phyloP scores from a whole-genome alignment of 2,113 vertebrate species.

The Fulmarus glacialis region DNA sequence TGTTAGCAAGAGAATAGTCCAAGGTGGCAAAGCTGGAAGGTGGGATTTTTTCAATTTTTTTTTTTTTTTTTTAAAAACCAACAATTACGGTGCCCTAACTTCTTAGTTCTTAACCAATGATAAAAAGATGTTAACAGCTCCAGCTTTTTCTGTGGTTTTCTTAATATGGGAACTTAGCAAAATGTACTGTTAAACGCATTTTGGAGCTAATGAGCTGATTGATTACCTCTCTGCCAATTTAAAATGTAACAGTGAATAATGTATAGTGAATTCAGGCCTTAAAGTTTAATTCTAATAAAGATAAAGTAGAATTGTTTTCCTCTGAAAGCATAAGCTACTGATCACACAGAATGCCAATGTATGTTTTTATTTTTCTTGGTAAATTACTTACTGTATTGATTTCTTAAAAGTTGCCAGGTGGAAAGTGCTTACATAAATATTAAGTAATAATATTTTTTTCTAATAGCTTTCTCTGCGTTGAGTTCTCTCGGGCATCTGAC shows the following conservation, averaged over 20 bases:
- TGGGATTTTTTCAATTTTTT: not conserved
- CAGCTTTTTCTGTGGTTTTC: conserved; percentile 28
- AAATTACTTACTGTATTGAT: not conserved
- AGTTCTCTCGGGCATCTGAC: not conserved
- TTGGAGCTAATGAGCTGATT: conserved; percentile 42
- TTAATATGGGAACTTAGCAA: conserved; percentile 35
- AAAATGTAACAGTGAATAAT: conserved; percentile 61
- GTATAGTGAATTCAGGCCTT: conserved; percentile 68
- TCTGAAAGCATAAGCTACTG: not conserved
- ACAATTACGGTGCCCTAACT: conserved; percentile 14
- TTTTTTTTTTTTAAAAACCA: not conserved
- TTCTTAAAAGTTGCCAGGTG: not conserved
- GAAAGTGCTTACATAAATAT: not conserved
- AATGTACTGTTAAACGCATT: conserved; percentile 30
- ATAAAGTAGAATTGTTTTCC: conserved; percentile 42
- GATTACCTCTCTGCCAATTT: conserved; percentile 43
- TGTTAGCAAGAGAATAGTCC: not conserved
- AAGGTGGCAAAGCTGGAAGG: not conserved
- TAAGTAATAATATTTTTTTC: not conserved
- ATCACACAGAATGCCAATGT: not conserved
- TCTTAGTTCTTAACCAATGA: conserved; percentile 31
- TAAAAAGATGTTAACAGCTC: not conserved
- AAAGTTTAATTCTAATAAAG: conserved; percentile 69
- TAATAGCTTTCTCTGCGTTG: not conserved
- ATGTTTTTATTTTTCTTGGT: not conserved